These are phyloP conservation scores for Acomys russatus DNA, from an alignment of 2,797 vertebrate species.

Conservation along the genomic window DNA sequence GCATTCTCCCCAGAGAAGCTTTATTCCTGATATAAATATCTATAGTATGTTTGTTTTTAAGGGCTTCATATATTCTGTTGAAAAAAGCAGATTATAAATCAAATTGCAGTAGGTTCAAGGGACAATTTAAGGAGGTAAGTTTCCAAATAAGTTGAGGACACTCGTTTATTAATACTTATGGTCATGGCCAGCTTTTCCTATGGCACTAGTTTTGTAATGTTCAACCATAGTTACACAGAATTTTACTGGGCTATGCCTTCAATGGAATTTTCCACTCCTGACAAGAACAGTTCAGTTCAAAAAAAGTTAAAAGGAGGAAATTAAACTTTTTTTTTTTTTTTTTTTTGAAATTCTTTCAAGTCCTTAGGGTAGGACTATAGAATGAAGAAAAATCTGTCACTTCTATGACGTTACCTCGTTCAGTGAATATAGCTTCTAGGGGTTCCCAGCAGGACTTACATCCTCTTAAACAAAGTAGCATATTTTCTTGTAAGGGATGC, in stretches of 20 bases:
- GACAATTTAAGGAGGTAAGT: conserved; percentile 84
- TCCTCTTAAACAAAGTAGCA: neutral
- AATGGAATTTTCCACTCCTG: conserved; percentile 74
- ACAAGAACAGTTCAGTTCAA: conserved; percentile 66
- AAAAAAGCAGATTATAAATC: conserved; percentile 88
- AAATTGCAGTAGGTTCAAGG: conserved; percentile 83
- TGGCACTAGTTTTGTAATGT: conserved; percentile 14
- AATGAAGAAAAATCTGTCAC: conserved; percentile 68
- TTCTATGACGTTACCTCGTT: neutral
- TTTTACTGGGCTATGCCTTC: conserved; percentile 64
- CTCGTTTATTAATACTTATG: conserved; percentile 75
- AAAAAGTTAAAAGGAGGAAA: conserved; percentile 59
- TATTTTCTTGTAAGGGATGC: neutral
- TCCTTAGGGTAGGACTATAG: conserved; percentile 38
- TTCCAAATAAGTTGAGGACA: conserved; percentile 82
- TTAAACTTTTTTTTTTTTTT: conserved; percentile 70
- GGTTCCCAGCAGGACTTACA: neutral
- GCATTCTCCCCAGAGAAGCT: conserved; percentile 86
- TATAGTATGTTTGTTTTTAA: conserved; percentile 87
- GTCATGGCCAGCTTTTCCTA: conserved; percentile 74
- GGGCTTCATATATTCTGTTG: conserved; percentile 87
- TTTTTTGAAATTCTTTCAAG: conserved; percentile 71
- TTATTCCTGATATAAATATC: conserved; percentile 87
- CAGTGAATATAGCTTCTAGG: neutral
- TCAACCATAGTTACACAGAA: fast-evolving